These are phyloP conservation scores for Lordiphosa fenestrarum DNA, from an alignment of 2,888 invertebrate genomes.

Conservation along the genomic window DNA sequence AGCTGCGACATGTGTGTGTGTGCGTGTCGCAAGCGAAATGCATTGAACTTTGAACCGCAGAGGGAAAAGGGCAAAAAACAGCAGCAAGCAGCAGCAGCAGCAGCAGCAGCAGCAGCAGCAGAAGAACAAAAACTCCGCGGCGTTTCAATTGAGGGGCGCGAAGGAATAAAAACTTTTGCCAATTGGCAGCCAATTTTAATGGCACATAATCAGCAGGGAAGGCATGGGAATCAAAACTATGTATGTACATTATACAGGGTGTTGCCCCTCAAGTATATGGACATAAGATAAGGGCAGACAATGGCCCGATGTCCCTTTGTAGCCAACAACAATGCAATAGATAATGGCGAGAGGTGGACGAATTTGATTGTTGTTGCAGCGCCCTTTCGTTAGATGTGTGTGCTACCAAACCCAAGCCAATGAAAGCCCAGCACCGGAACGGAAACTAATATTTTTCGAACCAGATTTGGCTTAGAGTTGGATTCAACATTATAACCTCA, in stretches of 20 bases:
- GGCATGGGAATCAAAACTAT: slow-evolving; percentile 20
- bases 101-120: neutral
- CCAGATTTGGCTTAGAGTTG: no score
- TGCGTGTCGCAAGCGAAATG: slow-evolving; percentile 45
- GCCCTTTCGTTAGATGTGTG: no score
- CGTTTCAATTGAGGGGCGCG: slow-evolving; percentile 1
- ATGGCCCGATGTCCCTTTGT: no score
- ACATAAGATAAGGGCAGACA: no score
- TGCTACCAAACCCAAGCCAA: no score
- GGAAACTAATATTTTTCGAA: no score
- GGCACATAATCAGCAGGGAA: slow-evolving; percentile 37
- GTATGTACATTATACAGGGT: slow-evolving; percentile 1
- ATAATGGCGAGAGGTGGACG: no score
- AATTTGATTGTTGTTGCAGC: no score
- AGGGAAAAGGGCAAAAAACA: slow-evolving; percentile 16
- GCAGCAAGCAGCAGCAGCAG: neutral
- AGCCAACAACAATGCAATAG: no score
- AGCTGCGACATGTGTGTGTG: slow-evolving; percentile 29
- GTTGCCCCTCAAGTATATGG: neutral
- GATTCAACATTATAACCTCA: no score
- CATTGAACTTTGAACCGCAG: slow-evolving; percentile 49
- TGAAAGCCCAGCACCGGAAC: no score
- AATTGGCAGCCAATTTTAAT: slow-evolving; percentile 49
- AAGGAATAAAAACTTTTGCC: slow-evolving; percentile 30
- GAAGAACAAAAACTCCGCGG: slow-evolving; percentile 11